A percentile compares a stretch with the other conserved stretches of the same genome.
Evolutionary conservation across 1,140 invertebrate genomes (phyloP).

Genomic region (Aradophagus sp.): DNA sequence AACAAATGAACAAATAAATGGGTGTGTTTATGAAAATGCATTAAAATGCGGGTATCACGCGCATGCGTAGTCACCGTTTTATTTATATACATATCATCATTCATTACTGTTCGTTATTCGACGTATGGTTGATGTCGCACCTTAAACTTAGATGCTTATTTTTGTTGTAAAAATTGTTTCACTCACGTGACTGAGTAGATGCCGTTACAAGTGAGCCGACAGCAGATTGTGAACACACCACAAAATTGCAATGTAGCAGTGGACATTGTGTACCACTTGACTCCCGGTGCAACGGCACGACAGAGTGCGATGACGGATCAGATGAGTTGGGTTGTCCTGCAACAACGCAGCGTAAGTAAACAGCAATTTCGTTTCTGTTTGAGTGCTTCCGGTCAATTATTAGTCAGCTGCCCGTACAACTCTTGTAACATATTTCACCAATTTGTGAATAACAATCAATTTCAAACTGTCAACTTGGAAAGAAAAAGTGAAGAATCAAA

Average conservation of each 20-base stretch:
- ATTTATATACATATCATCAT: conserved; percentile 29
- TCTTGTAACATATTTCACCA: neutral
- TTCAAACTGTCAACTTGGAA: no score
- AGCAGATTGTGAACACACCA: conserved; percentile 61
- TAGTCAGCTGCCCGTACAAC: no score
- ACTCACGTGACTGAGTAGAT: conserved; percentile 41
- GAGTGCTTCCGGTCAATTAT: conserved; percentile 5
- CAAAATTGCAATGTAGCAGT: conserved; percentile 65
- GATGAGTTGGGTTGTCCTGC: conserved; percentile 73
- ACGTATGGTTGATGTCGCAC: no score
- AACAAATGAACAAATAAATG: no score
- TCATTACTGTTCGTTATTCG: conserved; percentile 33
- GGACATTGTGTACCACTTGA: conserved; percentile 76
- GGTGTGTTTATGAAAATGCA: conserved; percentile 13
- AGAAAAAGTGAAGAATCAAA: no score
- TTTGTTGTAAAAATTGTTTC: no score
- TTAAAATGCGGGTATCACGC: neutral
- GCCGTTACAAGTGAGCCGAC: conserved; percentile 16
- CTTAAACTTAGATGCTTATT: no score
- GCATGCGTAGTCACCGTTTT: conserved; percentile 12
- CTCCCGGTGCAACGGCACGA: conserved; percentile 70
- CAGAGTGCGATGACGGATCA: conserved; percentile 75
- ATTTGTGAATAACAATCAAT: no score
- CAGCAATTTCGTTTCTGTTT: conserved; percentile 14
- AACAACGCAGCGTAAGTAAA: conserved; percentile 45